Percentiles rank a stretch among this genome's conserved stretches.
phyloP scores from a whole-genome alignment of 2,113 vertebrate genomes.

The Marcusenius ussheri region DNA sequence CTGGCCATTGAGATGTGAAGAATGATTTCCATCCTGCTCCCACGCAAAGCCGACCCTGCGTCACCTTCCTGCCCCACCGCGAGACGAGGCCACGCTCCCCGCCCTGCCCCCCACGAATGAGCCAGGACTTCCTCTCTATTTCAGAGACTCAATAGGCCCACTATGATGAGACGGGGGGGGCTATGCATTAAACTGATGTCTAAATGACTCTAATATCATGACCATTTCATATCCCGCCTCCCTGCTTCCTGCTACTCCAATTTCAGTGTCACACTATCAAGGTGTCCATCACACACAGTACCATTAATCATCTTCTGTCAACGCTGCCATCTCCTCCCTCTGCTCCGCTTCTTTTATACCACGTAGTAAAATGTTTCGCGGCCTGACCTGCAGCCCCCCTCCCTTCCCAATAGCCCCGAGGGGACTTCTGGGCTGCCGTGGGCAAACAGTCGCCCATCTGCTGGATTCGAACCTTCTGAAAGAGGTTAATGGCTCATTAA shows the following conservation, averaged over 20 bases:
- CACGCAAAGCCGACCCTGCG: neutral
- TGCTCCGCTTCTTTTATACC: neutral
- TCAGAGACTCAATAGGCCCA: neutral
- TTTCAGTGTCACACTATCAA: neutral
- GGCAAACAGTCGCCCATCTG: slow-evolving; percentile 24
- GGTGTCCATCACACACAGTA: neutral
- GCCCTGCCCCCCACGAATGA: neutral
- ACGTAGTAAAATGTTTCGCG: neutral
- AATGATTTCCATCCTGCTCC: neutral
- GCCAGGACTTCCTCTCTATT: neutral
- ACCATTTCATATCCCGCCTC: neutral
- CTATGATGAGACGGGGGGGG: neutral
- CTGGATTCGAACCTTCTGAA: slow-evolving; percentile 6
- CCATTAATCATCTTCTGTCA: neutral
- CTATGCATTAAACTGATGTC: neutral
- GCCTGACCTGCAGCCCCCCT: neutral
- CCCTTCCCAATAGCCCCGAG: neutral
- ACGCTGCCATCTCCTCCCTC: neutral
- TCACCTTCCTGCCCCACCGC: neutral
- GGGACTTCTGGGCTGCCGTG: neutral
- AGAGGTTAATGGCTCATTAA: slow-evolving; percentile 16
- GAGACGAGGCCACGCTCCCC: neutral
- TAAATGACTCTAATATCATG: neutral
- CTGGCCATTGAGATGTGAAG: neutral
- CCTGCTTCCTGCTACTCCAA: neutral